Conservation (phyloP, 2,113 vertebrate genomes). For the Albula goreensis region DNA sequence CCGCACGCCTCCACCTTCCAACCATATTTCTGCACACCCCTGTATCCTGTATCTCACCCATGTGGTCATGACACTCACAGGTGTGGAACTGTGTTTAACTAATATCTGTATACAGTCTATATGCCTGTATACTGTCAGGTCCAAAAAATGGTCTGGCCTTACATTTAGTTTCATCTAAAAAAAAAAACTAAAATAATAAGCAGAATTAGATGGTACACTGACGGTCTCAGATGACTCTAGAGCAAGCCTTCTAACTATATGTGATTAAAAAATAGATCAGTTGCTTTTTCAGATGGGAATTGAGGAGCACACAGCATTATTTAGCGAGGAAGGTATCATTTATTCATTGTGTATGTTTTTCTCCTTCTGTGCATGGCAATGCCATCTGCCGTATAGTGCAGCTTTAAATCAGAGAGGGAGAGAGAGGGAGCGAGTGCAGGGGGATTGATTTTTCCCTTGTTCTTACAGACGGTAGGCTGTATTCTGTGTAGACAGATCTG, state of each 20-base stretch:
- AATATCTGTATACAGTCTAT: neutral
- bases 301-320: conserved; percentile 43
- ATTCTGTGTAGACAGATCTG: conserved; percentile 37
- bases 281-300: conserved; percentile 38
- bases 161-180: neutral
- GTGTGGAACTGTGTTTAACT: neutral
- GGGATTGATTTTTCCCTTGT: conserved; percentile 43
- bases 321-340: conserved; percentile 53
- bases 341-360: conserved; percentile 58
- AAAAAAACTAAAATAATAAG: neutral
- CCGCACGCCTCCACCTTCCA: neutral
- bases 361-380: conserved; percentile 50
- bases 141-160: neutral
- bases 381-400: conserved; percentile 53
- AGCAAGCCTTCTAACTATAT: neutral
- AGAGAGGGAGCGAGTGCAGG: conserved; percentile 22
- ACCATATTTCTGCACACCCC: neutral
- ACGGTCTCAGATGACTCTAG: neutral
- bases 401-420: conserved; percentile 37
- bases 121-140: neutral
- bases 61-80: neutral
- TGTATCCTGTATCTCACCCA: neutral
- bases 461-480: conserved; percentile 42
- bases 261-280: conserved; percentile 26
- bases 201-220: neutral